Evolutionary conservation across 2,113 vertebrate species (phyloP).

Genomic region (Falcunculus frontatus): DNA sequence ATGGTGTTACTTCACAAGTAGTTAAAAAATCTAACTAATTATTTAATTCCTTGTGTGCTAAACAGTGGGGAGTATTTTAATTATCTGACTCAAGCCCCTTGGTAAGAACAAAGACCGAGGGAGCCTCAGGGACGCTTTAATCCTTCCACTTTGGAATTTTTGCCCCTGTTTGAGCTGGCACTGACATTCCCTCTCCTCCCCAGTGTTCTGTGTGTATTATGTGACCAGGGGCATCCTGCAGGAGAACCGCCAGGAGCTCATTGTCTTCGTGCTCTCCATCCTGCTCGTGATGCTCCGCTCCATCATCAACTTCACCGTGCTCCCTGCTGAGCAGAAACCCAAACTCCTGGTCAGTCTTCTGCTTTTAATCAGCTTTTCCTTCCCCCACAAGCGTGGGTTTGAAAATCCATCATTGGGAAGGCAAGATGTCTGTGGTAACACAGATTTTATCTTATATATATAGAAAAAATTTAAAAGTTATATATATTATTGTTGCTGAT

Average conservation of each 20-base stretch:
- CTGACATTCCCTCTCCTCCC: background rate
- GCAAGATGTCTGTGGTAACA: background rate
- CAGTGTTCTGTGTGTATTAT: constrained; percentile 85
- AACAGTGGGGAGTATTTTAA: background rate
- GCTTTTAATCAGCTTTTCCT: background rate
- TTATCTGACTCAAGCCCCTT: background rate
- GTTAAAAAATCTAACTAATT: background rate
- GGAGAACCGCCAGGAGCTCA: constrained; percentile 84
- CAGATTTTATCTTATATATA: background rate
- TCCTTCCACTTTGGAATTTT: background rate
- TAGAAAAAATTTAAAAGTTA: too few species aligned
- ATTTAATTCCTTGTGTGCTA: background rate
- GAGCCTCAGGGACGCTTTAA: rapidly evolving
- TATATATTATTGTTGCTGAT: background rate
- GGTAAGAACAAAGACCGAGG: background rate
- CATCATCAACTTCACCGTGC: constrained; percentile 76
- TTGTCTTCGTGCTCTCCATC: constrained; percentile 75
- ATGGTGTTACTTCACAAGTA: background rate
- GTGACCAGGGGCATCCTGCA: constrained; percentile 81
- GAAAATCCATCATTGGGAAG: background rate
- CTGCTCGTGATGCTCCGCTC: constrained; percentile 78
- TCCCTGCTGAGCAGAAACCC: constrained; percentile 42
- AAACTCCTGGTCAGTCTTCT: constrained; percentile 69
- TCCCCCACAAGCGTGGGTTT: background rate
- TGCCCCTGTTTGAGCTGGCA: too few species aligned